A percentile compares a stretch with the other conserved stretches of the same genome.
Evolutionary conservation across 2,113 vertebrate genomes (phyloP).

Genomic region (Entosphenus tridentatus): DNA sequence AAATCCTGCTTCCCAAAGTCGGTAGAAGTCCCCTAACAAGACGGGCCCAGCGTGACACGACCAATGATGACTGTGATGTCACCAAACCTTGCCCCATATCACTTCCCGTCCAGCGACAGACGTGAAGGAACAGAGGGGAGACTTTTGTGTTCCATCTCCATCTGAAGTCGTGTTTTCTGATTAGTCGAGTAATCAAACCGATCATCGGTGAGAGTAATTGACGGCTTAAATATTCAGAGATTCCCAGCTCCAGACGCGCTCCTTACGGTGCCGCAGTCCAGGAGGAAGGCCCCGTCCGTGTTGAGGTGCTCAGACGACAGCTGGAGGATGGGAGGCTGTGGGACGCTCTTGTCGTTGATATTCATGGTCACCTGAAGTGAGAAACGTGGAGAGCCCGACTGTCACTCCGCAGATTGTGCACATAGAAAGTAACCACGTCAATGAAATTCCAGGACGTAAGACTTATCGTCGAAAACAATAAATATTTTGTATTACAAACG

Average conservation of each 20-base stretch:
- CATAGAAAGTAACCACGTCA: no score
- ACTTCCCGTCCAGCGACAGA: not conserved
- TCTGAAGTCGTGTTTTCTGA: not conserved
- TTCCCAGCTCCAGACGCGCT: not conserved
- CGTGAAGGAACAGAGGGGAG: not conserved
- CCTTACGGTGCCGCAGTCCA: slow-evolving; percentile 79
- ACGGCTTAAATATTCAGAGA: not conserved
- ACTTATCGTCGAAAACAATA: no score
- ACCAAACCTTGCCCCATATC: not conserved
- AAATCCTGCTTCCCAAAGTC: no score
- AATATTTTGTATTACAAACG: no score
- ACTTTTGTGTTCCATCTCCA: not conserved
- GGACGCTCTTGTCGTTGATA: slow-evolving; percentile 50
- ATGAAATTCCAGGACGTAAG: no score
- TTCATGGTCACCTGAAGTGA: no score
- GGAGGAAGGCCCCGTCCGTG: slow-evolving; percentile 66
- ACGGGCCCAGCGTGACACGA: no score
- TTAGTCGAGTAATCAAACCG: not conserved
- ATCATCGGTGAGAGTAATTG: not conserved
- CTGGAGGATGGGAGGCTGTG: slow-evolving; percentile 63
- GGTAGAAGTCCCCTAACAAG: no score
- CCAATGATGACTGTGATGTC: no score
- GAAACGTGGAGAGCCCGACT: no score
- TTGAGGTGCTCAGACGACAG: slow-evolving; percentile 58
- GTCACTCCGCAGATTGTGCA: no score